Evolutionary conservation across 92 coral and sea anemone genomes (phyloP).

Genomic region (Paramuricea clavata): DNA sequence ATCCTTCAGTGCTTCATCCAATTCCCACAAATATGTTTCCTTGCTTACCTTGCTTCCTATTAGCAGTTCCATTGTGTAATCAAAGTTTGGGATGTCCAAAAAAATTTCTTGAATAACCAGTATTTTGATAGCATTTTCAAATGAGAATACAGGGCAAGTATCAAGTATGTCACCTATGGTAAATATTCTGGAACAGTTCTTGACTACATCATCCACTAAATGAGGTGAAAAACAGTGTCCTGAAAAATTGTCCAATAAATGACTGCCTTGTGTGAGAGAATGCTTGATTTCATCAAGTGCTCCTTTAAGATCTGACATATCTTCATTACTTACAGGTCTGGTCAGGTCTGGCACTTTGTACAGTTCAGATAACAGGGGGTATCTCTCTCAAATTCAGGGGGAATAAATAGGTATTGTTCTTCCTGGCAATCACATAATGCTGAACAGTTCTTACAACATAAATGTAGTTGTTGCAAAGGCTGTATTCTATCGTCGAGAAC

Average conservation of each 20-base stretch:
- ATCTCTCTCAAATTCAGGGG: slow-evolving; percentile 44
- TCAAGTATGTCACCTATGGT: slow-evolving; percentile 58
- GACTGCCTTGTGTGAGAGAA: neutral
- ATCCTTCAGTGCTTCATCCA: no score
- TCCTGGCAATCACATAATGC: slow-evolving; percentile 57
- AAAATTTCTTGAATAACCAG: slow-evolving; percentile 65
- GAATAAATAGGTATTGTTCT: slow-evolving; percentile 14
- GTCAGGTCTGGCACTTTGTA: neutral
- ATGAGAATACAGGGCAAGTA: slow-evolving; percentile 63
- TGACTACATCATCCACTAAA: slow-evolving; percentile 49
- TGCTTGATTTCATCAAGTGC: slow-evolving; percentile 45
- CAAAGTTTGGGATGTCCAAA: slow-evolving; percentile 70
- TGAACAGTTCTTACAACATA: slow-evolving; percentile 52
- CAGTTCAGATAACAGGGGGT: neutral
- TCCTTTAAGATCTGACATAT: slow-evolving; percentile 8
- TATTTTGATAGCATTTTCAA: slow-evolving; percentile 51
- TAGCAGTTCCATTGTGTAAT: slow-evolving; percentile 53
- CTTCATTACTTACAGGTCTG: slow-evolving; percentile 50
- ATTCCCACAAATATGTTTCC: no score
- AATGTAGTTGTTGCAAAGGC: slow-evolving; percentile 32
- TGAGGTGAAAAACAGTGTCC: slow-evolving; percentile 56
- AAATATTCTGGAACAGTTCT: slow-evolving; percentile 52
- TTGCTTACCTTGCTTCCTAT: no score
- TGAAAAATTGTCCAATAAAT: slow-evolving; percentile 29
- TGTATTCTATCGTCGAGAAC: slow-evolving; percentile 29